A percentile compares a stretch with the other conserved stretches of the same genome.
phyloP scores from a whole-genome alignment of 2,888 invertebrate species.

The Drosophila birchii region DNA sequence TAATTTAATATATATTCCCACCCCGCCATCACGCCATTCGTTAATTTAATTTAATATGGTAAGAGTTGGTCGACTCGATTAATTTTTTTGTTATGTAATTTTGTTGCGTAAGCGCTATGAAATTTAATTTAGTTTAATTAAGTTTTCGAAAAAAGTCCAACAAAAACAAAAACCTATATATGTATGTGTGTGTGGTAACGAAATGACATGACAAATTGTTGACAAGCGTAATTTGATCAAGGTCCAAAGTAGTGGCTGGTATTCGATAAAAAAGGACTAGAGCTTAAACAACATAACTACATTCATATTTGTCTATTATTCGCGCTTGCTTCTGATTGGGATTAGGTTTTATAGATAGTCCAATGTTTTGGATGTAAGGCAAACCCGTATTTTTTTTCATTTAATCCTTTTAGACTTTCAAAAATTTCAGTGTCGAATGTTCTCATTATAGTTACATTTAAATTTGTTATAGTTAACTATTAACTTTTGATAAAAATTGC shows the following conservation, averaged over 20 bases:
- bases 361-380: too few relatives aligned
- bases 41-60: slow-evolving; percentile 73
- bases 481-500: neutral
- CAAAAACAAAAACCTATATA: slow-evolving; percentile 8
- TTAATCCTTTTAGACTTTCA: neutral
- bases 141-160: slow-evolving; percentile 56
- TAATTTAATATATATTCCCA: slow-evolving; percentile 70
- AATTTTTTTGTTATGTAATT: slow-evolving; percentile 38
- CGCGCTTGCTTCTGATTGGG: neutral
- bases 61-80: slow-evolving; percentile 45
- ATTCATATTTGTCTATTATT: neutral
- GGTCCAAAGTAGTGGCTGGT: neutral
- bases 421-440: neutral
- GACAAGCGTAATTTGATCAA: slow-evolving; percentile 16
- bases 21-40: slow-evolving; percentile 24
- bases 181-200: neutral
- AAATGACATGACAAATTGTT: slow-evolving; percentile 27
- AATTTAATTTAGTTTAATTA: slow-evolving; percentile 74
- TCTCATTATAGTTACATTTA: neutral
- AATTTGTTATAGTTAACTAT: neutral
- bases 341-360: too few relatives aligned
- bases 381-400: too few relatives aligned
- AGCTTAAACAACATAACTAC: neutral
- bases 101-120: slow-evolving; percentile 61
- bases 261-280: neutral